Evolutionary conservation across 2,888 invertebrate genomes (phyloP).

Genomic region (Tachina lurida): DNA sequence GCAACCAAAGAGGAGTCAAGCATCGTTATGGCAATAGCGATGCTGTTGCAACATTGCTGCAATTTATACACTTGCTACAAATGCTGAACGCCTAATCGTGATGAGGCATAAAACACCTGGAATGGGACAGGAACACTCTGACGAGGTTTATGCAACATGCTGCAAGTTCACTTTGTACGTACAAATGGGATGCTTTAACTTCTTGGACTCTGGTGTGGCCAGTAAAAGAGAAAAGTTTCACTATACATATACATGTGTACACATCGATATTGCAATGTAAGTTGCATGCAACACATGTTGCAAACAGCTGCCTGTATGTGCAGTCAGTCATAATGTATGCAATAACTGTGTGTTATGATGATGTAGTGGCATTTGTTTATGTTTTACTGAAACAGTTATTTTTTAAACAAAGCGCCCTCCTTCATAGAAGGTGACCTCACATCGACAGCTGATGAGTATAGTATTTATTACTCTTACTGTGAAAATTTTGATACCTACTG

Average conservation of each 20-base stretch:
- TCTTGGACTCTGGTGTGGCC: constrained; percentile 23
- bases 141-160: constrained; percentile 68
- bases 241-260: neutral
- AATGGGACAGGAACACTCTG: constrained; percentile 77
- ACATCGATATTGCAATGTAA: constrained; percentile 10
- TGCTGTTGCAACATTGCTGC: constrained; percentile 62
- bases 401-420: neutral
- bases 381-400: constrained; percentile 8
- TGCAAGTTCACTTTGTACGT: constrained; percentile 41
- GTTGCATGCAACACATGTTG: constrained; percentile 71
- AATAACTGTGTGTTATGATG: neutral
- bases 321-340: constrained; percentile 48
- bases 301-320: constrained; percentile 65
- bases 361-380: constrained; percentile 22
- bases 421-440: neutral
- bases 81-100: constrained; percentile 78
- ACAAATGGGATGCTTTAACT: constrained; percentile 48
- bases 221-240: neutral
- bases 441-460: neutral
- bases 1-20: constrained; percentile 44
- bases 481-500: neutral
- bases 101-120: constrained; percentile 79
- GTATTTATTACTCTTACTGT: neutral
- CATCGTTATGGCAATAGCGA: constrained; percentile 39
- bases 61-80: constrained; percentile 58